Evolutionary conservation across 2,797 vertebrate genomes (phyloP).

Genomic region (Cephalopachus bancanus): DNA sequence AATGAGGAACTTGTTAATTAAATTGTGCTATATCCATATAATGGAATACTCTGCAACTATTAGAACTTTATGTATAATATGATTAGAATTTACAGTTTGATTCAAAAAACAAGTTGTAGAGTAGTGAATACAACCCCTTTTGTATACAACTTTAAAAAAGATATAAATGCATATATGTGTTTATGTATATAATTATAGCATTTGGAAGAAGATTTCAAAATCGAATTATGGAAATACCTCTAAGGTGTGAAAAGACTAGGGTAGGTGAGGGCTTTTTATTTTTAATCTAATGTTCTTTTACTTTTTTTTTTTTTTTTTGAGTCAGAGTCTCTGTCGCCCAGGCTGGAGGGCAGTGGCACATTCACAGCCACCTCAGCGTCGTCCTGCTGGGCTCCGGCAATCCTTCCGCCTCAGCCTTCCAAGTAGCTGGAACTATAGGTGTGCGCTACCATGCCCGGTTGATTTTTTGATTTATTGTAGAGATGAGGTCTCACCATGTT

Average conservation of each 20-base stretch:
- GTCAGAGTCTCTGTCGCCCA: too few species aligned
- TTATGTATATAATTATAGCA: not conserved
- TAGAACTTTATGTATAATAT: not conserved
- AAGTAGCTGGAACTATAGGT: too few species aligned
- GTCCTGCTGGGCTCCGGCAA: too few species aligned
- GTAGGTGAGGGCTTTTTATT: not conserved
- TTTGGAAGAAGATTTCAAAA: slow-evolving; percentile 42
- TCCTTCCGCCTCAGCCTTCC: too few species aligned
- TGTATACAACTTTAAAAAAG: not conserved
- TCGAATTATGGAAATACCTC: slow-evolving; percentile 1
- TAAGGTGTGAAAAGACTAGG: slow-evolving; percentile 20
- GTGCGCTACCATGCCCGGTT: too few species aligned
- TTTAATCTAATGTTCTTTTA: slow-evolving; percentile 4
- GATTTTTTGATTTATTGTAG: too few species aligned
- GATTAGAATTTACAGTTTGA: slow-evolving; percentile 21
- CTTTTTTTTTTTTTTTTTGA: too few species aligned
- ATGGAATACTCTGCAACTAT: not conserved
- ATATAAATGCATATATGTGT: not conserved
- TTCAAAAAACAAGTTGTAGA: slow-evolving; percentile 1
- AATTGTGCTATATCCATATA: not conserved
- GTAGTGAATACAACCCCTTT: not conserved
- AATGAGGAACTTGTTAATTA: not conserved
- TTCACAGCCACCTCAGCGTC: too few species aligned
- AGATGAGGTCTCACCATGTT: too few species aligned
- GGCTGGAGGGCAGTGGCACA: too few species aligned